These are phyloP conservation scores for Hirtodrosophila trivittata DNA, from an alignment of 2,888 invertebrate species.

Conservation along the genomic window DNA sequence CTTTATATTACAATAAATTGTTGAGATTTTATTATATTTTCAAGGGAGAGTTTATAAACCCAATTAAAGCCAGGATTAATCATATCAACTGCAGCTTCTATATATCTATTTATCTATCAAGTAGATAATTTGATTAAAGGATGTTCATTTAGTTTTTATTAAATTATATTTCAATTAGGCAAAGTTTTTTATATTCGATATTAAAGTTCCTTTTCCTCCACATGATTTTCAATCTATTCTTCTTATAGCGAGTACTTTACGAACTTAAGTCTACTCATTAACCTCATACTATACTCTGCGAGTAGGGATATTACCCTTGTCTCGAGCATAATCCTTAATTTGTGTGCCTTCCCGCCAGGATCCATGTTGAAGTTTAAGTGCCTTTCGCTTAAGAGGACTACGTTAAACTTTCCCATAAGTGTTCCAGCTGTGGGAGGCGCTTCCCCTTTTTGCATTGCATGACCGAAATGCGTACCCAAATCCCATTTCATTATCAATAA, in stretches of 20 bases:
- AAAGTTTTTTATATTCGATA: too few relatives aligned
- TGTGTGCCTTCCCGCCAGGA: conserved; percentile 25
- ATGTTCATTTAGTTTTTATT: too few relatives aligned
- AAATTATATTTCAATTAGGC: too few relatives aligned
- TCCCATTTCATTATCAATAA: conserved; percentile 66
- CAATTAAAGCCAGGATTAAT: too few relatives aligned
- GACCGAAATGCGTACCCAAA: conserved; percentile 39
- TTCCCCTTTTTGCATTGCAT: conserved; percentile 37
- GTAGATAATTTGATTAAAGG: too few relatives aligned
- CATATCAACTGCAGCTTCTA: too few relatives aligned
- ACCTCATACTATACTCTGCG: too few relatives aligned
- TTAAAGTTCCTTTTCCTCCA: too few relatives aligned
- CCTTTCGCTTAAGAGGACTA: conserved; percentile 6
- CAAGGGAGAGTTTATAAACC: too few relatives aligned
- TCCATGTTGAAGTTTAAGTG: conserved; percentile 20
- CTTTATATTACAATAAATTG: not conserved
- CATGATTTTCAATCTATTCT: not conserved
- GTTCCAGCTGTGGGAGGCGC: conserved; percentile 23
- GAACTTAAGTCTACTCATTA: conserved; percentile 3
- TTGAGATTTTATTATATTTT: too few relatives aligned
- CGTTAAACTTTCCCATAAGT: conserved; percentile 22
- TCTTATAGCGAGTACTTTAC: not conserved
- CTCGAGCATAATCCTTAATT: conserved; percentile 32
- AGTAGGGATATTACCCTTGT: conserved; percentile 3
- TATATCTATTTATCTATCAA: too few relatives aligned